These are phyloP conservation scores for Trachelus iudaicus DNA, from an alignment of 2,888 invertebrate genomes.

Conservation along the genomic window DNA sequence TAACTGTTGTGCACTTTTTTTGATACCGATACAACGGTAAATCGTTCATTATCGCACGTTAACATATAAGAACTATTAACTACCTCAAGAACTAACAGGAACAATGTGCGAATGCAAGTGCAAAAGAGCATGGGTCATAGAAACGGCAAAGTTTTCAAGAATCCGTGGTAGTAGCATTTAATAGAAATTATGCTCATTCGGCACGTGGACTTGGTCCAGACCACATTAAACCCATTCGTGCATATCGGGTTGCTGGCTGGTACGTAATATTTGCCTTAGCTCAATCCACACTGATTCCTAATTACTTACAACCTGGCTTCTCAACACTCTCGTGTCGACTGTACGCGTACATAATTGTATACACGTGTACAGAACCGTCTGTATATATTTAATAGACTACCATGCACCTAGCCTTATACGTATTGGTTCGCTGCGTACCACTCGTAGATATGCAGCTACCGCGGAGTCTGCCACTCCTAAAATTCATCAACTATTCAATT, in stretches of 20 bases:
- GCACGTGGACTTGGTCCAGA: background rate
- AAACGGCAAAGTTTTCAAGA: background rate
- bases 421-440: background rate
- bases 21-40: constrained; percentile 20
- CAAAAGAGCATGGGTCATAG: background rate
- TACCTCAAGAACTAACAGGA: background rate
- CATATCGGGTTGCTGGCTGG: constrained; percentile 36
- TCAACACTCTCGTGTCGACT: constrained; percentile 28
- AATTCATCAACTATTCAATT: constrained; percentile 64
- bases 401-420: background rate
- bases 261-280: constrained; percentile 57
- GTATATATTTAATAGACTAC: constrained; percentile 1
- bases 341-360: constrained; percentile 6
- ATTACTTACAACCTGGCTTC: constrained; percentile 53
- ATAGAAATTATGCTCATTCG: background rate
- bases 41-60: constrained; percentile 16
- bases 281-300: constrained; percentile 54
- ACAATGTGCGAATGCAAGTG: background rate
- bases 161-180: constrained; percentile 9
- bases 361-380: background rate
- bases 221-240: constrained; percentile 24
- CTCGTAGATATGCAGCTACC: constrained; percentile 3
- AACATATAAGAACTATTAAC: constrained; percentile 28
- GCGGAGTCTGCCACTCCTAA: constrained; percentile 42
- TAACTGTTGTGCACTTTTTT: constrained; percentile 16